Evolutionary conservation across 2,113 vertebrate genomes (phyloP).

Genomic region (Ptychochromis oligacanthus): DNA sequence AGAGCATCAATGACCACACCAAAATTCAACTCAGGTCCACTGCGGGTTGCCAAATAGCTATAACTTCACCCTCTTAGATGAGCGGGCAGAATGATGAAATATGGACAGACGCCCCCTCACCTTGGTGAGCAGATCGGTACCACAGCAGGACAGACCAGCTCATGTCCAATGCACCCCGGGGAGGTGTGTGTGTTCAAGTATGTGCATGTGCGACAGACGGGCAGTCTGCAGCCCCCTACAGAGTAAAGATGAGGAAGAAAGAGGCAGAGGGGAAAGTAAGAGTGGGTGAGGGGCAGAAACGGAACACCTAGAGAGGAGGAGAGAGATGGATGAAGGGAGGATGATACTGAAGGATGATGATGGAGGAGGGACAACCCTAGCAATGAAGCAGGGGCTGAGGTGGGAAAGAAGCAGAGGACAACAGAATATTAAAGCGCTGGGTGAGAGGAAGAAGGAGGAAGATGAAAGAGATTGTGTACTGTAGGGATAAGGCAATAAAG

Average conservation of each 20-base stretch:
- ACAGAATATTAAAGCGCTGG: constrained; percentile 4
- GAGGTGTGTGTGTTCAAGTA: constrained; percentile 38
- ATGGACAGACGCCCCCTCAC: constrained; percentile 68
- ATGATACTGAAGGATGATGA: background rate
- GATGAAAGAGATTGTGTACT: constrained; percentile 34
- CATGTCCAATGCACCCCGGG: constrained; percentile 59
- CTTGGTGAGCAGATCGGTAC: constrained; percentile 76
- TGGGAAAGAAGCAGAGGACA: constrained; percentile 5
- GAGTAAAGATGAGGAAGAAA: constrained; percentile 25
- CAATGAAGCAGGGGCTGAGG: background rate
- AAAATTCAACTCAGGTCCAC: constrained; percentile 11
- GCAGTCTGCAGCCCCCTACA: constrained; percentile 49
- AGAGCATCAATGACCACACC: background rate
- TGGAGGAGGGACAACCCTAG: background rate
- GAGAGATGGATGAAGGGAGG: constrained; percentile 3
- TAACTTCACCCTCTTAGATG: constrained; percentile 58
- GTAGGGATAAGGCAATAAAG: constrained; percentile 7
- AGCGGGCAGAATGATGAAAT: constrained; percentile 67
- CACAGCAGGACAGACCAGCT: constrained; percentile 66
- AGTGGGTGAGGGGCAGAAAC: constrained; percentile 55
- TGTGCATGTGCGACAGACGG: constrained; percentile 43
- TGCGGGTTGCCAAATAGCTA: constrained; percentile 28
- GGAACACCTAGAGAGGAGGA: background rate
- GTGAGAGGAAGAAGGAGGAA: background rate
- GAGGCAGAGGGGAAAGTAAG: background rate